Percentiles rank a stretch among this genome's conserved stretches.
Conservation (phyloP, 2,113 vertebrate species). For the Gambusia affinis region DNA sequence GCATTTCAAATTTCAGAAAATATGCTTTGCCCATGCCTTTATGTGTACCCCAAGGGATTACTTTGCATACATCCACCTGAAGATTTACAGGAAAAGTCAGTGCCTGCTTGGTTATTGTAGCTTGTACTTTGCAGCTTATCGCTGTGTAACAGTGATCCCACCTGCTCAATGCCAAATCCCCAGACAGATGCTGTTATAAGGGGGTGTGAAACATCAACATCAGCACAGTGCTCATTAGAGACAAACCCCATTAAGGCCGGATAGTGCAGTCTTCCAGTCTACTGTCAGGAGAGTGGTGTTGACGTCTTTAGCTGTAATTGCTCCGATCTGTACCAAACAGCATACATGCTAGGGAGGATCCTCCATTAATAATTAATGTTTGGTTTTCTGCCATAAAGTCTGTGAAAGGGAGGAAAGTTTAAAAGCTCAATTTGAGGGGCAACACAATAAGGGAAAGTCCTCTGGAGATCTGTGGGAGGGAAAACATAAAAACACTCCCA, state of each 20-base stretch:
- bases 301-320: conserved; percentile 33
- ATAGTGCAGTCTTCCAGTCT: background rate
- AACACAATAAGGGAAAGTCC: background rate
- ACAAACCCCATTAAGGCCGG: conserved; percentile 15
- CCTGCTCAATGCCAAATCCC: background rate
- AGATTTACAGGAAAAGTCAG: background rate
- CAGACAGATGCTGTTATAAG: background rate
- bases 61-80: background rate
- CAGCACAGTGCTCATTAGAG: conserved; percentile 21
- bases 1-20: no score
- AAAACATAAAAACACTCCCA: conserved; percentile 3
- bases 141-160: background rate
- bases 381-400: background rate
- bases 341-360: background rate
- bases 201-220: background rate
- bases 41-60: no score
- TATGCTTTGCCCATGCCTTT: no score
- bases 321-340: conserved; percentile 8
- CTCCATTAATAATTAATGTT: conserved; percentile 26
- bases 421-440: background rate
- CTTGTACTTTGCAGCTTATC: background rate
- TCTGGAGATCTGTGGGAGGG: background rate
- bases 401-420: background rate
- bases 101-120: background rate
- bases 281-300: conserved; percentile 15